Evolutionary conservation across 2,797 vertebrate species (phyloP).

Genomic region (Micropoecilia bifurca): DNA sequence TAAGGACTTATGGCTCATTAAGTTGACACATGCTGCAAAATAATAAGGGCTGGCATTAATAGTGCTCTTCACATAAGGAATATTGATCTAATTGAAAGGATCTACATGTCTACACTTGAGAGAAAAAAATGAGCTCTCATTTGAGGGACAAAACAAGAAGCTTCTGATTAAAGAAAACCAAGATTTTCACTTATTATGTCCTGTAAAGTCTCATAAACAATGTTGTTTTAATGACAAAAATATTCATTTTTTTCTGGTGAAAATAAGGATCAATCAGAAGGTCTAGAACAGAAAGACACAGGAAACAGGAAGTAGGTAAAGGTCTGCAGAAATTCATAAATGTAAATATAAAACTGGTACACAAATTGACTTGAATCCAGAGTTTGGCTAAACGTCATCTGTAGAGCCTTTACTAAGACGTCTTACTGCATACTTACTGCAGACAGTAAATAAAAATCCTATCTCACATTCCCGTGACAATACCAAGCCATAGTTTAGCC

Average conservation of each 20-base stretch:
- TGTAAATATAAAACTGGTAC: neutral
- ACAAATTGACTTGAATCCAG: neutral
- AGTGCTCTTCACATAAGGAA: slow-evolving; percentile 44
- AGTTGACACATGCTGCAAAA: slow-evolving; percentile 39
- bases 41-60: slow-evolving; percentile 65
- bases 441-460: neutral
- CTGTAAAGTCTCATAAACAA: neutral
- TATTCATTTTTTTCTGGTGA: neutral
- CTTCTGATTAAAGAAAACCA: neutral
- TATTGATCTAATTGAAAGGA: slow-evolving; percentile 40
- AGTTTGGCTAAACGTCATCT: neutral
- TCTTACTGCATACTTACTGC: neutral
- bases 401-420: neutral
- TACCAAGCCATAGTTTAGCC: neutral
- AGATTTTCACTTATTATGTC: neutral
- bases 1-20: slow-evolving; percentile 51
- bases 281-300: neutral
- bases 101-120: slow-evolving; percentile 2
- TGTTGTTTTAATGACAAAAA: neutral
- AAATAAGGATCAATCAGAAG: neutral
- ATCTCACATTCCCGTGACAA: neutral
- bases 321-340: neutral
- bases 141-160: neutral
- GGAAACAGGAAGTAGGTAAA: neutral
- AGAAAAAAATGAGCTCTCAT: neutral